Percentiles rank a stretch among this genome's conserved stretches.
Conservation (phyloP, 2,888 invertebrate species). For the Ctenicera cuprea region DNA sequence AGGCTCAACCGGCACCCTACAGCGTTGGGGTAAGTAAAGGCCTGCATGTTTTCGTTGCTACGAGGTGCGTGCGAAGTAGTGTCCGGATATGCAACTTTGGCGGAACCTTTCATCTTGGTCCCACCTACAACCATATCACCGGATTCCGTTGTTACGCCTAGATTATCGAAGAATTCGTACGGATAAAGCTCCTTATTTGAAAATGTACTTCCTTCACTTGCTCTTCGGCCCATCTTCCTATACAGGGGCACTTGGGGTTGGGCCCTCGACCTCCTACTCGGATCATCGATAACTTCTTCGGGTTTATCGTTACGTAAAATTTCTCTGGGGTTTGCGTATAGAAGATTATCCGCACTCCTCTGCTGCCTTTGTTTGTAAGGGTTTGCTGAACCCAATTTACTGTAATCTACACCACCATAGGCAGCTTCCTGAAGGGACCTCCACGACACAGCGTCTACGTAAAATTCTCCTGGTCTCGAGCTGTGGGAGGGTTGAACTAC, state of each 20-base stretch:
- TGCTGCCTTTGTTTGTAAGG: slow-evolving; percentile 61
- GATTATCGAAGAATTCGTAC: slow-evolving; percentile 50
- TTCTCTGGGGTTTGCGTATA: slow-evolving; percentile 33
- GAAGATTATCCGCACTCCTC: slow-evolving; percentile 59
- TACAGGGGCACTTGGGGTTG: slow-evolving; percentile 71
- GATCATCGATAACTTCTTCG: slow-evolving; percentile 63
- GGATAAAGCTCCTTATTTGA: slow-evolving; percentile 61
- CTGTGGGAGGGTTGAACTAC: slow-evolving; percentile 21
- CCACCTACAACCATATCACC: slow-evolving; percentile 62
- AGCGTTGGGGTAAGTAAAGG: slow-evolving; percentile 62
- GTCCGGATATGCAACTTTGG: slow-evolving; percentile 45
- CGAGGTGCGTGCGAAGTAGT: slow-evolving; percentile 38
- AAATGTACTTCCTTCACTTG: slow-evolving; percentile 74
- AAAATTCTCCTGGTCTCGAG: slow-evolving; percentile 58
- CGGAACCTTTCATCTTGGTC: slow-evolving; percentile 49
- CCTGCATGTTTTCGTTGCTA: slow-evolving; percentile 56
- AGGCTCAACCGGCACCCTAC: slow-evolving; percentile 72
- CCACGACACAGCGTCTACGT: slow-evolving; percentile 73
- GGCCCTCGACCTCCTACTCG: slow-evolving; percentile 69
- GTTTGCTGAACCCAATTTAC: slow-evolving; percentile 68
- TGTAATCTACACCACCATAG: slow-evolving; percentile 69
- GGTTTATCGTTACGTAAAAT: slow-evolving; percentile 34
- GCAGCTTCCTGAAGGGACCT: slow-evolving; percentile 70
- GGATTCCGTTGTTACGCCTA: slow-evolving; percentile 56
- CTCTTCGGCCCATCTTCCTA: slow-evolving; percentile 72